Base-by-base conservation (phyloP, 2,888 invertebrate genomes). In the Drosophila pseudotalamancana region DNA sequence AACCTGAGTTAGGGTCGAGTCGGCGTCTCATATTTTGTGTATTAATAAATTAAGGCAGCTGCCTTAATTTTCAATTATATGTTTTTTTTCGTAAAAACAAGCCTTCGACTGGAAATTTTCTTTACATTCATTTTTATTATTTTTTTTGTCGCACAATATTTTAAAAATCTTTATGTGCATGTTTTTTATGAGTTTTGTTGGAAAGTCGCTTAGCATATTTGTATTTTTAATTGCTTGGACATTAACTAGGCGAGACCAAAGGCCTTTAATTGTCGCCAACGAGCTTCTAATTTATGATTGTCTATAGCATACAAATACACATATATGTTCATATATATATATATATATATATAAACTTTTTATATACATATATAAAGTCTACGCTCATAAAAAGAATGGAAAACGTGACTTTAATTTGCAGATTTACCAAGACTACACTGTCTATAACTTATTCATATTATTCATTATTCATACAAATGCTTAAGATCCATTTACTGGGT, bases 231-330 rank as follows among this genome's bases (percentile, higher is more conserved):
- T 72, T 72, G 72, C 59, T 57, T 48, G 40, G 32, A 64, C 81
- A 74, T 85, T 82, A 72, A 72, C 60, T 61, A 60, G 59, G 72
- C 70, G 59, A 72, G 69, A 59, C 76, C 83, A 69, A 59, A 64
- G 77, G 53, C 61, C 49, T 69, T 86, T 60, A 79, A 75, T 82
- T 82, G 65, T 64, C 9, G 19, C 21, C 64, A 78, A 82, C 76
- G 39, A 81, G 70, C 62, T 55, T 54, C 5, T 67, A 87, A 83
- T 83, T 83, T 83, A 87, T 72, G 76, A 57, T 57, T 57, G 42
- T 29, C 37, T 43, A 42, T 42, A 42, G n/a, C n/a, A n/a, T n/a
- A n/a, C n/a, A n/a, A n/a, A n/a, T 16, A 25, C 25, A 25, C 16
- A 46, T 29, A 23, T 31, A 23, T 1, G n/a, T n/a, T n/a, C n/a